A percentile compares a stretch with the other conserved stretches of the same genome.
Conservation (phyloP, 2,797 vertebrate species). For the Artibeus lituratus region DNA sequence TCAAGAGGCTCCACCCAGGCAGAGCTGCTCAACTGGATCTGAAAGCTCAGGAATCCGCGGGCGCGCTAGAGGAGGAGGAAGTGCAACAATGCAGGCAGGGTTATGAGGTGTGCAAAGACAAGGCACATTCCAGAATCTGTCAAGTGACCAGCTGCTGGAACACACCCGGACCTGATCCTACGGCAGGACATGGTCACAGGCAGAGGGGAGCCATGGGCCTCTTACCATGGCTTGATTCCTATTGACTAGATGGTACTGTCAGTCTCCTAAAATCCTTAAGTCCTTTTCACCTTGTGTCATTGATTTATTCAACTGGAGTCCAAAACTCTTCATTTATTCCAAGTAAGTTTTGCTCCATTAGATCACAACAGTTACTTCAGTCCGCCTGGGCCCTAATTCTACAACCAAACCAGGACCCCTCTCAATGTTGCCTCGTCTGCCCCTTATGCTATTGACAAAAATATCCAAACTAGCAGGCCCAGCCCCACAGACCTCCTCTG, state of each 20-base stretch:
- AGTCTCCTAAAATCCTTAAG: neutral
- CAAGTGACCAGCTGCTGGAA: neutral
- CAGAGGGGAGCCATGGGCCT: neutral
- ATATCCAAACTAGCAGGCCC: neutral
- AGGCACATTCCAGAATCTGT: neutral
- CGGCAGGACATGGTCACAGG: neutral
- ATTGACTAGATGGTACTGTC: neutral
- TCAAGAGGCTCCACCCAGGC: neutral
- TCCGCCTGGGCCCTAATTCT: neutral
- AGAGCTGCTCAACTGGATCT: neutral
- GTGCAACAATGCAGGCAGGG: rapidly evolving
- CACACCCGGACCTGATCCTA: neutral
- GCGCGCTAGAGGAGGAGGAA: neutral
- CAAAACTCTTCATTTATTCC: neutral
- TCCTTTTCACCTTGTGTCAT: neutral
- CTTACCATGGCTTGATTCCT: neutral
- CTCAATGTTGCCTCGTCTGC: neutral
- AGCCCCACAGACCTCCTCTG: neutral
- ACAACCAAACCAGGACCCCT: neutral
- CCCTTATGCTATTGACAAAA: neutral
- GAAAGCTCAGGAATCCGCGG: neutral
- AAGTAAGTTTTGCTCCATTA: neutral
- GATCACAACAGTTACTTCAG: neutral
- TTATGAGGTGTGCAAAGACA: neutral
- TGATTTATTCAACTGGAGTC: neutral